A percentile compares a stretch with the other conserved stretches of the same genome.
Evolutionary conservation across 2,113 vertebrate species (phyloP).

Genomic region (Gnathonemus echidnorhynchus): DNA sequence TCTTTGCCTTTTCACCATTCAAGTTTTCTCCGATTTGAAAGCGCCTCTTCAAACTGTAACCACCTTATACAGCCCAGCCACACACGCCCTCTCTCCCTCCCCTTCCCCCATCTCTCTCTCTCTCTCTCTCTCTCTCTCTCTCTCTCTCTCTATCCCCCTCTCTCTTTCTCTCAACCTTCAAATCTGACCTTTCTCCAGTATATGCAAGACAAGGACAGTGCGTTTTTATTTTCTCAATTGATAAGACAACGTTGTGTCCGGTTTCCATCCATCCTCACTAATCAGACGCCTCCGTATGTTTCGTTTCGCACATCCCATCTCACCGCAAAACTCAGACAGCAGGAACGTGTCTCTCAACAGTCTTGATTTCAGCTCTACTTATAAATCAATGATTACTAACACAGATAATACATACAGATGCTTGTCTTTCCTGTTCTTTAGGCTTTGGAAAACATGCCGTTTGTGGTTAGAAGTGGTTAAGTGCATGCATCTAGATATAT

Average conservation of each 20-base stretch:
- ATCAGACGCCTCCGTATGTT: neutral
- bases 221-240: neutral
- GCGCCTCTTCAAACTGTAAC: conserved; percentile 6
- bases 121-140: conserved; percentile 23
- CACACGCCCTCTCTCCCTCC: conserved; percentile 17
- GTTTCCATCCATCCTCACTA: neutral
- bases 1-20: neutral
- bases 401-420: neutral
- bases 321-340: neutral
- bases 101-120: conserved; percentile 16
- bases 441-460: neutral
- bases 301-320: neutral
- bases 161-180: conserved; percentile 2
- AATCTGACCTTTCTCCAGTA: conserved; percentile 3
- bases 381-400: conserved; percentile 5
- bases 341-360: neutral
- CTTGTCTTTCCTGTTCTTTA: neutral
- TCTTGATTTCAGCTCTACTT: neutral
- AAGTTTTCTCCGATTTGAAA: conserved; percentile 15
- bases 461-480: neutral
- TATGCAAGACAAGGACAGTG: neutral
- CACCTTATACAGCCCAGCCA: neutral
- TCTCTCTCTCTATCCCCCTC: conserved; percentile 5
- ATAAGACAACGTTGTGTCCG: neutral
- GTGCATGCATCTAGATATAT: neutral